Percentiles rank a stretch among this genome's conserved stretches.
Evolutionary conservation across 1,140 invertebrate species (phyloP).

Genomic region (Geopemphigus sp.): DNA sequence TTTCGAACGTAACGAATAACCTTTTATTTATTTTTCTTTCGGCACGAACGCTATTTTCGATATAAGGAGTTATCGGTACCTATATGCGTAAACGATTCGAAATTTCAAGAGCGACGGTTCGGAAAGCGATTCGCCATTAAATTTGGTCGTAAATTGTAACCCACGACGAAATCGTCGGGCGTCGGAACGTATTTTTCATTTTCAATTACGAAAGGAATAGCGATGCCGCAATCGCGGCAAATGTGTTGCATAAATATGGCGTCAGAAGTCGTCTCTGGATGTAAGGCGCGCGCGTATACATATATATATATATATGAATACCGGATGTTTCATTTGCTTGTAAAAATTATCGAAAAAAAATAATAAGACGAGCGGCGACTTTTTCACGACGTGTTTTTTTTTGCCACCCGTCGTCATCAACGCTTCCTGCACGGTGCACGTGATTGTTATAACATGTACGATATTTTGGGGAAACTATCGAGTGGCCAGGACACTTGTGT

Average conservation of each 20-base stretch:
- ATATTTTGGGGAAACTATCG: no score
- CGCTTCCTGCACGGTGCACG: no score
- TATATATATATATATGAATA: background rate
- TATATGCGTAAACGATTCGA: no score
- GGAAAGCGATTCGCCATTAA: background rate
- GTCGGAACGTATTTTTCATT: conserved; percentile 15
- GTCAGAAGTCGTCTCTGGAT: background rate
- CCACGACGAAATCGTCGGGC: no score
- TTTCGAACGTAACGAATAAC: conserved; percentile 4
- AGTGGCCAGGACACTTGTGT: no score
- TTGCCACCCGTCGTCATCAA: no score
- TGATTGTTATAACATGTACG: no score
- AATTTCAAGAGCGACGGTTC: background rate
- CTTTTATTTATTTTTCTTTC: conserved; percentile 2
- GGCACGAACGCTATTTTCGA: background rate
- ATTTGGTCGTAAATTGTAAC: conserved; percentile 10
- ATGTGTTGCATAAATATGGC: conserved; percentile 12
- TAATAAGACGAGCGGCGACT: background rate
- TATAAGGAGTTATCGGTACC: background rate
- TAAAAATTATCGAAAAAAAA: background rate
- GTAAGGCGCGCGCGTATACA: no score
- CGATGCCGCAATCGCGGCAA: background rate
- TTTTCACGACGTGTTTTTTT: background rate
- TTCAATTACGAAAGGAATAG: conserved; percentile 17
- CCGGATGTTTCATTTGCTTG: conserved; percentile 22